Conservation (phyloP, 2,888 invertebrate species). For the Mythimna impura region DNA sequence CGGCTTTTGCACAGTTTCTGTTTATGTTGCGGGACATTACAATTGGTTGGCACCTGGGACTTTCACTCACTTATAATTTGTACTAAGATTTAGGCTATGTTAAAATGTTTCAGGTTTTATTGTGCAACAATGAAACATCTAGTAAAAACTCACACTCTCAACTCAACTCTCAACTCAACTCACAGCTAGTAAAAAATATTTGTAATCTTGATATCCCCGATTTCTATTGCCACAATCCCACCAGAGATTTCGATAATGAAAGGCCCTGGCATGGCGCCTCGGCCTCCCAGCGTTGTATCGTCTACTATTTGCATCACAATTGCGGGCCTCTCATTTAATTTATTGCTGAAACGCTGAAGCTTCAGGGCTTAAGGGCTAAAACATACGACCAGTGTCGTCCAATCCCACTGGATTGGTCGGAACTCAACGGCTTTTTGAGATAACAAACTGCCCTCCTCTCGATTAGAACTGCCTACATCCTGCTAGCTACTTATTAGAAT, state of each 20-base stretch:
- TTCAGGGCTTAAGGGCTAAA: slow-evolving; percentile 24
- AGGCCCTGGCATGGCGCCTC: neutral
- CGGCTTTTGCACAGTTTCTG: slow-evolving; percentile 11
- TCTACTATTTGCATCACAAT: slow-evolving; percentile 61
- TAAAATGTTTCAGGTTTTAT: neutral
- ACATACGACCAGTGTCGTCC: neutral
- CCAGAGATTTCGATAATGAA: slow-evolving; percentile 1
- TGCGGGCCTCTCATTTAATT: slow-evolving; percentile 49
- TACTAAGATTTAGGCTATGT: neutral
- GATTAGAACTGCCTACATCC: neutral
- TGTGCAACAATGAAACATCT: too few relatives aligned
- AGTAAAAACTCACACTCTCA: too few relatives aligned
- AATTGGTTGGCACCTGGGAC: neutral
- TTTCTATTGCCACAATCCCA: neutral
- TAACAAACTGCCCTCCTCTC: neutral
- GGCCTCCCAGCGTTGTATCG: slow-evolving; percentile 6
- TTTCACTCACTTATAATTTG: neutral
- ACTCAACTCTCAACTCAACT: too few relatives aligned
- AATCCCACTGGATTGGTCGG: neutral
- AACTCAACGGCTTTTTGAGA: neutral
- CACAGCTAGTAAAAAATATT: neutral
- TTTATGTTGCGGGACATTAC: slow-evolving; percentile 16
- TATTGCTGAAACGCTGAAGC: slow-evolving; percentile 45
- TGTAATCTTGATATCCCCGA: neutral
- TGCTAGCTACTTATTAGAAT: neutral